These are phyloP conservation scores for Melikaiella ostensackeni DNA, from an alignment of 2,888 invertebrate species.

Conservation along the genomic window DNA sequence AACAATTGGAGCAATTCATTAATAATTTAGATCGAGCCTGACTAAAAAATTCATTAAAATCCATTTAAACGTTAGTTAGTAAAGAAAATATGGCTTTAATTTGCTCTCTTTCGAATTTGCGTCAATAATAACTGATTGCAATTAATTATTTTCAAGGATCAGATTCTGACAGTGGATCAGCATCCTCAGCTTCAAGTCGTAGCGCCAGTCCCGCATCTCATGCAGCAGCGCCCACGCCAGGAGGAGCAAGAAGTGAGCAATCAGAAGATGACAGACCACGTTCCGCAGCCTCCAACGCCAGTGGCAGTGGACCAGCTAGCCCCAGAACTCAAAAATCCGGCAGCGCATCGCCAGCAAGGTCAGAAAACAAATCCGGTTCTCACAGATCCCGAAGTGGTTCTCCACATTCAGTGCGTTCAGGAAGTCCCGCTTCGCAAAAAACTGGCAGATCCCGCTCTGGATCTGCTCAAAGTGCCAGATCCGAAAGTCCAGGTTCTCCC, in stretches of 20 bases:
- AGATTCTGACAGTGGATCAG: slow-evolving; percentile 79
- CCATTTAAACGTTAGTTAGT: no score
- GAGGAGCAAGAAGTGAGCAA: slow-evolving; percentile 63
- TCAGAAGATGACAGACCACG: slow-evolving; percentile 64
- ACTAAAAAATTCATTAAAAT: no score
- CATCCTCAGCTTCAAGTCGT: slow-evolving; percentile 73
- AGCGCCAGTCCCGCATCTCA: slow-evolving; percentile 74
- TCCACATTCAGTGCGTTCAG: slow-evolving; percentile 67
- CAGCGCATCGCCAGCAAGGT: slow-evolving; percentile 65
- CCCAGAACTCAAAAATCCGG: slow-evolving; percentile 63
- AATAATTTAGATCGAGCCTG: not conserved
- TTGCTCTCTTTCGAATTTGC: slow-evolving; percentile 26
- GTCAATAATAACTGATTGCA: slow-evolving; percentile 4
- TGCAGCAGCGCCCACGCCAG: slow-evolving; percentile 75
- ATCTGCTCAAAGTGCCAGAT: slow-evolving; percentile 63
- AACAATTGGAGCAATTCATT: not conserved
- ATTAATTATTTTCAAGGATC: slow-evolving; percentile 67
- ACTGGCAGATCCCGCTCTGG: slow-evolving; percentile 64
- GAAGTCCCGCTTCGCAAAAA: slow-evolving; percentile 69
- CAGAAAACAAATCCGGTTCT: slow-evolving; percentile 66
- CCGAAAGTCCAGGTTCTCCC: slow-evolving; percentile 68
- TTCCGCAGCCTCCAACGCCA: slow-evolving; percentile 59
- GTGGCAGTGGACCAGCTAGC: slow-evolving; percentile 61
- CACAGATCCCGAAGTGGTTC: slow-evolving; percentile 65
- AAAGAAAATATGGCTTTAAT: not conserved